Evolutionary conservation across 2,797 vertebrate genomes (phyloP).

Genomic region (Syngnathus rostellatus): DNA sequence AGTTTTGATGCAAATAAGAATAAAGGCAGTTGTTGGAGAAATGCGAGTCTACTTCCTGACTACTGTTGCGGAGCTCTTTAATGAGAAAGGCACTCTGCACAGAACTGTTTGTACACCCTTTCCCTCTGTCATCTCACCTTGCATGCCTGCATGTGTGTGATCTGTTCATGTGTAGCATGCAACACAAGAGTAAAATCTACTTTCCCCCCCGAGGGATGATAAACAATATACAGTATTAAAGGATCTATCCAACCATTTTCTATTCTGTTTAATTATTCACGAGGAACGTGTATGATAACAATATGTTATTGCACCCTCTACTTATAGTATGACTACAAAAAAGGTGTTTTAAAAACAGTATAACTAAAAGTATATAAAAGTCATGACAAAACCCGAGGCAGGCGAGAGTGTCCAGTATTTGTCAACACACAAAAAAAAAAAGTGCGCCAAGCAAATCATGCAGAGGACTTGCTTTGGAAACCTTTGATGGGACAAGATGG

Average conservation of each 20-base stretch:
- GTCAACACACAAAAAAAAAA: neutral
- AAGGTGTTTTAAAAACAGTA: neutral
- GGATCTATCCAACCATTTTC: too few species aligned
- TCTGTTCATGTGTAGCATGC: neutral
- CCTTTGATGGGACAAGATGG: neutral
- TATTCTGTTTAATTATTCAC: too few species aligned
- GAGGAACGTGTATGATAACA: too few species aligned
- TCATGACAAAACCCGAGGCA: neutral
- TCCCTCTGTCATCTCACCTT: neutral
- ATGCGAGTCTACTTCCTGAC: neutral
- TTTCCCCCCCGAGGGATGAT: too few species aligned
- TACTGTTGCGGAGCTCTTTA: neutral
- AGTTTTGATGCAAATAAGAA: too few species aligned
- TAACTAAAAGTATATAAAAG: neutral
- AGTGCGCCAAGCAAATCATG: neutral
- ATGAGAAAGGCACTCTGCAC: too few species aligned
- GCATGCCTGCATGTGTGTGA: neutral
- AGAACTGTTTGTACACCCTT: neutral
- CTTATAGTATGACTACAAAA: neutral
- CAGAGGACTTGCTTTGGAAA: neutral
- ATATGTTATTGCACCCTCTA: too few species aligned
- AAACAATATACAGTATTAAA: neutral
- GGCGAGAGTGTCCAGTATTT: neutral
- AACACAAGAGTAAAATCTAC: neutral
- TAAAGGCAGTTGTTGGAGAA: neutral